These are phyloP conservation scores for Polydrusus cervinus DNA, from an alignment of 2,888 invertebrate species.

Conservation along the genomic window DNA sequence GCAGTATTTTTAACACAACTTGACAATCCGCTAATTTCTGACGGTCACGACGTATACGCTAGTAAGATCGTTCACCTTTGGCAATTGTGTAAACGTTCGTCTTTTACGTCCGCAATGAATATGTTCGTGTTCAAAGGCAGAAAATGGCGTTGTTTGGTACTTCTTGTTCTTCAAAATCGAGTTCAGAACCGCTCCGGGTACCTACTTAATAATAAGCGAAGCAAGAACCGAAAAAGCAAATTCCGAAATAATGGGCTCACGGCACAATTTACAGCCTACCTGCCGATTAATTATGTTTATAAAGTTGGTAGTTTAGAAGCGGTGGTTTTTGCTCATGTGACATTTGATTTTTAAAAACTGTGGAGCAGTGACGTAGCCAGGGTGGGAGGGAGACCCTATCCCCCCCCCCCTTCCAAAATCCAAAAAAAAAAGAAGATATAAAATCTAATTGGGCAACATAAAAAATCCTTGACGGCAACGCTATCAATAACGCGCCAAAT, in stretches of 20 bases:
- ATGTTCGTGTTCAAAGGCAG: constrained; percentile 29
- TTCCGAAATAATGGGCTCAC: constrained; percentile 23
- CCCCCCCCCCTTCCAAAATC: no score
- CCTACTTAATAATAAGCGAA: constrained; percentile 5
- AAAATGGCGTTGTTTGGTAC: constrained; percentile 24
- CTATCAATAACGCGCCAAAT: no score
- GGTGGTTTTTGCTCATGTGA: neutral
- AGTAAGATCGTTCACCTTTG: constrained; percentile 50
- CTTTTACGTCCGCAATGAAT: constrained; percentile 45
- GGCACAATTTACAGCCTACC: constrained; percentile 15
- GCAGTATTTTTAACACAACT: no score
- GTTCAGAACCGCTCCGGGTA: constrained; percentile 13
- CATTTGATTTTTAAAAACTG: no score
- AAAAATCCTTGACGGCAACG: no score
- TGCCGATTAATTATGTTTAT: constrained; percentile 18
- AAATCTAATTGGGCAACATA: no score
- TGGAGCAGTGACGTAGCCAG: no score
- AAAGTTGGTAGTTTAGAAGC: neutral
- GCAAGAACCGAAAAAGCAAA: constrained; percentile 18
- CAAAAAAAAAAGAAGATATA: no score
- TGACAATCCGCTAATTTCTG: no score
- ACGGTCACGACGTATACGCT: no score
- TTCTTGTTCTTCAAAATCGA: constrained; percentile 31
- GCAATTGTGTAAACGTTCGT: constrained; percentile 53
- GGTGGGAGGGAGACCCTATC: no score